These are phyloP conservation scores for Drosophila persimilis DNA, from an alignment of 1,140 invertebrate species.

Conservation along the genomic window DNA sequence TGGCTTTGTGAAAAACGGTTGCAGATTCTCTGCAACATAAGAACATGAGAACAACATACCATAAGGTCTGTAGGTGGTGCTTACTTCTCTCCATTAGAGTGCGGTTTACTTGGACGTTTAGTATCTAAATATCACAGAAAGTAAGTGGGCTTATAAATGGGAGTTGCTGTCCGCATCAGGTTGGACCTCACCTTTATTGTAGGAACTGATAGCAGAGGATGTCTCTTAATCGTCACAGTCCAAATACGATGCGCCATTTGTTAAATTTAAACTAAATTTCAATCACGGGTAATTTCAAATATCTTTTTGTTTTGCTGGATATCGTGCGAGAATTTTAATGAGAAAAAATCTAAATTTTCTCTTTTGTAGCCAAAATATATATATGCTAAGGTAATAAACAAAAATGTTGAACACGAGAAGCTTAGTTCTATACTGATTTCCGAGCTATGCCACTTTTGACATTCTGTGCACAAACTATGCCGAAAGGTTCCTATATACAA, in stretches of 20 bases:
- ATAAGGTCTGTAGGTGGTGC: neutral
- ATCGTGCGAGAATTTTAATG: neutral
- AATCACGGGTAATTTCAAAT: too few species aligned
- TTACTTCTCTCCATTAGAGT: slow-evolving; percentile 20
- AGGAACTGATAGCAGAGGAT: neutral
- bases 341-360: neutral
- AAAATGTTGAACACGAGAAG: neutral
- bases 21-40: slow-evolving; percentile 8
- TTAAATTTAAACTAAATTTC: too few species aligned
- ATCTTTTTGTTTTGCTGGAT: too few species aligned
- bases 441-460: slow-evolving; percentile 1
- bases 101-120: neutral
- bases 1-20: slow-evolving; percentile 28
- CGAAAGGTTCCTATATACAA: slow-evolving; percentile 10
- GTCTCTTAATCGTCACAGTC: neutral
- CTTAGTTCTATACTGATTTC: slow-evolving; percentile 9
- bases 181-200: slow-evolving; percentile 12
- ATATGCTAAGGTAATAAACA: neutral
- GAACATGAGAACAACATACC: neutral
- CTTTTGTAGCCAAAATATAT: slow-evolving; percentile 3
- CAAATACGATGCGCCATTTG: slow-evolving; percentile 38
- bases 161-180: neutral
- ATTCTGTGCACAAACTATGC: neutral
- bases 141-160: neutral
- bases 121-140: slow-evolving; percentile 1